A percentile compares a stretch with the other conserved stretches of the same genome.
Conservation (phyloP, 30 jellyfish, hydroid and myxozoan genomes). For the Calvadosia cruxmelitensis region DNA sequence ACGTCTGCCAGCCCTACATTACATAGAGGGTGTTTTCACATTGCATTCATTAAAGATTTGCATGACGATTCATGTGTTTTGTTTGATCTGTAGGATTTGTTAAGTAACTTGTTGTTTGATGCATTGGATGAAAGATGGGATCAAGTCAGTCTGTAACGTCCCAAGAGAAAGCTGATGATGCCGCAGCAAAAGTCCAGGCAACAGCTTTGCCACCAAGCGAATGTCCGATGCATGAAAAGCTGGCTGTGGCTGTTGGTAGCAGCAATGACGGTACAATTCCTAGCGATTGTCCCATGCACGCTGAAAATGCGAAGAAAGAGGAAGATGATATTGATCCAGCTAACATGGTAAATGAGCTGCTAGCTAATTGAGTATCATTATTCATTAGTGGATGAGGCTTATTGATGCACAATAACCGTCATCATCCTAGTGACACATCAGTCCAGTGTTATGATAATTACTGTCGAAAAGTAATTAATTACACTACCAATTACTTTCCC, state of each 20-base stretch:
- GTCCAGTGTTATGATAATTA: neutral
- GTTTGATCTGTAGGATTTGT: too few species aligned
- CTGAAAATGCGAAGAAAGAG: conserved; percentile 7
- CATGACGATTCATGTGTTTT: too few species aligned
- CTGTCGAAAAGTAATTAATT: too few species aligned
- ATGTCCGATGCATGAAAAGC: conserved; percentile 62
- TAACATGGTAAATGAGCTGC: conserved; percentile 64
- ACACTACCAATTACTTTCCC: too few species aligned
- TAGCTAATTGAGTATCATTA: neutral
- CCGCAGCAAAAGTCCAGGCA: neutral
- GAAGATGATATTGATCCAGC: conserved; percentile 45
- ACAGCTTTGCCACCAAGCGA: conserved; percentile 21
- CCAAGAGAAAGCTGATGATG: neutral
- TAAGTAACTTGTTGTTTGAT: too few species aligned
- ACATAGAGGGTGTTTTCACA: too few species aligned
- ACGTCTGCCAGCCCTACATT: too few species aligned
- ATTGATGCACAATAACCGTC: neutral
- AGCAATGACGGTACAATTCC: conserved; percentile 2
- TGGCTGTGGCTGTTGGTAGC: conserved; percentile 1
- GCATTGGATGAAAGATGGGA: too few species aligned
- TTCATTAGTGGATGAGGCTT: neutral
- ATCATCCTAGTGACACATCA: neutral
- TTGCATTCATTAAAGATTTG: too few species aligned
- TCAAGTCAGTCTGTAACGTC: too few species aligned
- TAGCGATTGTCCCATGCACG: conserved; percentile 44